A percentile compares a stretch with the other conserved stretches of the same genome.
Evolutionary conservation across 2,113 vertebrate genomes (phyloP).

Genomic region (Numenius arquata): DNA sequence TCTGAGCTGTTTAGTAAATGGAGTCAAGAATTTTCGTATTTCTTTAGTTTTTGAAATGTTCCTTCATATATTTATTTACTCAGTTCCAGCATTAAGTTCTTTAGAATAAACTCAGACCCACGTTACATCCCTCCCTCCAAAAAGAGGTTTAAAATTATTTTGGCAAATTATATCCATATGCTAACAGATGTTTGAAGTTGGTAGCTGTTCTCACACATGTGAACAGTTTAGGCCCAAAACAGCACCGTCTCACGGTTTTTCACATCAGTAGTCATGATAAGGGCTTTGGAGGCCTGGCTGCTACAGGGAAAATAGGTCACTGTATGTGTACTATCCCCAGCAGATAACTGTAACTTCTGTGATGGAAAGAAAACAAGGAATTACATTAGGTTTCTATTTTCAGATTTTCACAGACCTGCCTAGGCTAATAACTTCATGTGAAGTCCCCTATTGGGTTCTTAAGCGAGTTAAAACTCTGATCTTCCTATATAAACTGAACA

Average conservation of each 20-base stretch:
- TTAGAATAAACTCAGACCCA: background rate
- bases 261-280: background rate
- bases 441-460: background rate
- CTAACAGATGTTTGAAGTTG: background rate
- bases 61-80: background rate
- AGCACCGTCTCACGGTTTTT: background rate
- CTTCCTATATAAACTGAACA: background rate
- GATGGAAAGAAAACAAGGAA: background rate
- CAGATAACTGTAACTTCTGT: background rate
- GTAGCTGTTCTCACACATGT: background rate
- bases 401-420: background rate
- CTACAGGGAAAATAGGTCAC: background rate
- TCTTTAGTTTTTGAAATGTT: background rate
- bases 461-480: background rate
- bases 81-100: background rate
- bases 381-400: background rate
- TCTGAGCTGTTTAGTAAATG: background rate
- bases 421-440: background rate
- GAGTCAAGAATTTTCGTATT: background rate
- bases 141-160: background rate
- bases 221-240: background rate
- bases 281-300: background rate
- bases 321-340: background rate
- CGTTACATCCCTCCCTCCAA: background rate
- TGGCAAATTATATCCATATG: rapidly evolving